These are phyloP conservation scores for Ceratotherium simum DNA, from an alignment of 2,113 vertebrate species.

Conservation along the genomic window DNA sequence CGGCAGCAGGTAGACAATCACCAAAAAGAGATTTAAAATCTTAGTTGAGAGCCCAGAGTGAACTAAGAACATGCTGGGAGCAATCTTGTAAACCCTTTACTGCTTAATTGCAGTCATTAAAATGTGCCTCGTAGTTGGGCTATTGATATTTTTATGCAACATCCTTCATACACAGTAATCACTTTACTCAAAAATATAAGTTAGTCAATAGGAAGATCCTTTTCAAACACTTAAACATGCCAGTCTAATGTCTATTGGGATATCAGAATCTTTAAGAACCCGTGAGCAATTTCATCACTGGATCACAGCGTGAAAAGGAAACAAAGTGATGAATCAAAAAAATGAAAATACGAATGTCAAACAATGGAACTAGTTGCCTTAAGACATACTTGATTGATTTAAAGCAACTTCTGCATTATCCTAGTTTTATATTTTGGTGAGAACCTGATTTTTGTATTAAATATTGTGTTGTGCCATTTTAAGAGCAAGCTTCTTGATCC, in stretches of 20 bases:
- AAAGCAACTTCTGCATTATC: neutral
- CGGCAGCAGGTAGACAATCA: neutral
- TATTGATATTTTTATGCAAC: neutral
- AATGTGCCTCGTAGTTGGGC: neutral
- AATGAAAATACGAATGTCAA: neutral
- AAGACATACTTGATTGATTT: neutral
- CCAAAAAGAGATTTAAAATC: neutral
- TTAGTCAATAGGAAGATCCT: conserved; percentile 9
- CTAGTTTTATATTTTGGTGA: neutral
- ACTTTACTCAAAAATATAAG: neutral
- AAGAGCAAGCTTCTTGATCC: neutral
- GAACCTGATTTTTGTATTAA: neutral
- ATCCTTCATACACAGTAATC: neutral
- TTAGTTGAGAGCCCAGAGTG: neutral
- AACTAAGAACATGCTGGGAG: neutral
- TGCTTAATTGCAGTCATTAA: neutral
- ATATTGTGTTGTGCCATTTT: neutral
- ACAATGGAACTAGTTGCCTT: neutral
- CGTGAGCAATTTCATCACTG: neutral
- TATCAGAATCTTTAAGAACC: neutral
- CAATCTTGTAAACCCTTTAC: neutral
- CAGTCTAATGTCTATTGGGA: neutral
- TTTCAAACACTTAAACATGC: conserved; percentile 6
- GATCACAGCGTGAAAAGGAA: neutral
- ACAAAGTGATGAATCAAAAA: neutral